These are phyloP conservation scores for Nemoura dubitans DNA, from an alignment of 2,888 invertebrate species.

Conservation along the genomic window DNA sequence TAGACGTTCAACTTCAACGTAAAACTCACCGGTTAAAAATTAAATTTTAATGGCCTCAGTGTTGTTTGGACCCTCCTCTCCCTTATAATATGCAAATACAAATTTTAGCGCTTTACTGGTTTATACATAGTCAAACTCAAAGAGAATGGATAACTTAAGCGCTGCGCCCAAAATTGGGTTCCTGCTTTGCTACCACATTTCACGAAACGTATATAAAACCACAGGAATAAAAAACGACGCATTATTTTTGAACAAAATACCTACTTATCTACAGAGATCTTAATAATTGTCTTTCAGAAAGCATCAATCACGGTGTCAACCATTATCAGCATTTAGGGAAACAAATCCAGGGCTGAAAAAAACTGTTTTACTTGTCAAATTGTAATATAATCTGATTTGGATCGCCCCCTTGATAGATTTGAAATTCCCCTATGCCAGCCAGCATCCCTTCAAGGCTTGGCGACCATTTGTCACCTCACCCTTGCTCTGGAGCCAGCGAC, in stretches of 20 bases:
- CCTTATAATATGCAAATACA: too few species aligned
- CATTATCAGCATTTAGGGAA: background rate
- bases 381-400: constrained; percentile 39
- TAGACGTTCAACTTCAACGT: too few species aligned
- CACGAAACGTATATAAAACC: too few species aligned
- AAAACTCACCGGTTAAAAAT: too few species aligned
- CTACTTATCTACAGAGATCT: background rate
- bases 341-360: constrained; percentile 10
- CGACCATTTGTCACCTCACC: constrained; percentile 8
- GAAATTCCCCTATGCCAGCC: background rate
- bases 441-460: background rate
- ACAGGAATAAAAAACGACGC: too few species aligned
- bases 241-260: background rate
- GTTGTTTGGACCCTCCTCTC: too few species aligned
- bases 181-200: too few species aligned
- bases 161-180: too few species aligned
- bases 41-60: too few species aligned
- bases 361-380: constrained; percentile 31
- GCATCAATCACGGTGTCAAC: background rate
- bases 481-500: background rate
- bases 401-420: constrained; percentile 34
- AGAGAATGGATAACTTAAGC: too few species aligned
- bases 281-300: background rate
- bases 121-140: too few species aligned
- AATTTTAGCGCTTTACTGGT: too few species aligned